Base-by-base conservation (phyloP, 2,113 vertebrate species). In the Channa argus region DNA sequence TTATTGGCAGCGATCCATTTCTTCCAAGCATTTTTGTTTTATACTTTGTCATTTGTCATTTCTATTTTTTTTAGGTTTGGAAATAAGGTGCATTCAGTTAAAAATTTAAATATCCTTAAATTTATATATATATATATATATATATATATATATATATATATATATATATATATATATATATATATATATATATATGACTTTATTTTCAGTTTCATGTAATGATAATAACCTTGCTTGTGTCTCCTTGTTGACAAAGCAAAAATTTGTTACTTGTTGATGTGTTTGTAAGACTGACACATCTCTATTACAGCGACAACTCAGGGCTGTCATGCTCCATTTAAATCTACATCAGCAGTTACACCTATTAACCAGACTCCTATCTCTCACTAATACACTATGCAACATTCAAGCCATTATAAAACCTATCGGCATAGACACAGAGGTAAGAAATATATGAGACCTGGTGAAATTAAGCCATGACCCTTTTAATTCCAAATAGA, bases 191-290 rank as follows among this genome's bases (percentile, higher is more conserved):
- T 24, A 24, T 24, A 24, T 24, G 24, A 24, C 24, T 24, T 24
- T 24, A 24, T 24, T 24, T 24, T 24, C 24, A 24, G 24, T 24
- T 24, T 24, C 24, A 24, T 24, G 24, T 24, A 24, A 24, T 24
- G 24, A 24, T 24, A 24, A 24, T 24, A 24, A 24, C 24, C 24
- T 24, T 24, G 24, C 24, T 24, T 41, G 15, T 12, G 14, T 51
- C 0, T 63, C 10, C 3, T 5, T 34, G 3, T 46, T 58, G 51
- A 24, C 37, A 54, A 11, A 73, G 41, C 50, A 14, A 15, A 24
- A 56, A 52, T 61, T 15, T 53, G 60, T 36, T 50, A 61, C 54
- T 50, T 65, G 60, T 50, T 78, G 53, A 74, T 74, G 14, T 15
- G 12, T 37, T 50, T 60, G 12, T 34, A 43, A 0, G 13, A 47